A percentile compares a stretch with the other conserved stretches of the same genome.
Conservation (phyloP, 2,797 vertebrate species). For the Trematomus bernacchii region DNA sequence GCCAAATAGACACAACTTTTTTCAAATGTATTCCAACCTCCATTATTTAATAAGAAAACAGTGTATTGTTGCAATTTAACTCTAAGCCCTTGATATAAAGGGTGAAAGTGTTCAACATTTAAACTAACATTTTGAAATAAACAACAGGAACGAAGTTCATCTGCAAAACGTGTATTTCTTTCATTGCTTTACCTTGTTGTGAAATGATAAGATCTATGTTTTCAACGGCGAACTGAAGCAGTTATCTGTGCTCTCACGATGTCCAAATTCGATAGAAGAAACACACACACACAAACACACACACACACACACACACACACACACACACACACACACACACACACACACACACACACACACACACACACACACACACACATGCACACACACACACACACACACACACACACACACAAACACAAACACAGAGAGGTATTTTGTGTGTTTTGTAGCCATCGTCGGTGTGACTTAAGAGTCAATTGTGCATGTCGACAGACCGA, state of each 20-base stretch:
- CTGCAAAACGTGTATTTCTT: no score
- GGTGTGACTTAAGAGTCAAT: constrained; percentile 58
- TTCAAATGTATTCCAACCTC: neutral
- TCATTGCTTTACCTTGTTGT: no score
- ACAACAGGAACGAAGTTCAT: no score
- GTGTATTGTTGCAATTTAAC: neutral
- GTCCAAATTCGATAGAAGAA: no score
- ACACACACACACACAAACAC: constrained; percentile 10
- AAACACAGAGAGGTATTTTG: constrained; percentile 22
- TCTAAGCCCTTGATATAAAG: constrained; percentile 14
- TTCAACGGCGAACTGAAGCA: no score
- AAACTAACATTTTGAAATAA: no score
- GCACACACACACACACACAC: neutral
- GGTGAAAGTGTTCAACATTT: neutral
- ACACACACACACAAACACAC: neutral
- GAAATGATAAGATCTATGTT: no score
- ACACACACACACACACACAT: constrained; percentile 12
- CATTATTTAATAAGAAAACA: neutral
- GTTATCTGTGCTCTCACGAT: no score
- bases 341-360: neutral
- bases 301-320: neutral
- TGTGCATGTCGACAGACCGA: constrained; percentile 61
- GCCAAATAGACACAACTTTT: neutral
- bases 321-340: neutral
- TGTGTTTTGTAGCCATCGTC: constrained; percentile 48